Evolutionary conservation across 2,113 vertebrate genomes (phyloP).

Genomic region (Murina feae): DNA sequence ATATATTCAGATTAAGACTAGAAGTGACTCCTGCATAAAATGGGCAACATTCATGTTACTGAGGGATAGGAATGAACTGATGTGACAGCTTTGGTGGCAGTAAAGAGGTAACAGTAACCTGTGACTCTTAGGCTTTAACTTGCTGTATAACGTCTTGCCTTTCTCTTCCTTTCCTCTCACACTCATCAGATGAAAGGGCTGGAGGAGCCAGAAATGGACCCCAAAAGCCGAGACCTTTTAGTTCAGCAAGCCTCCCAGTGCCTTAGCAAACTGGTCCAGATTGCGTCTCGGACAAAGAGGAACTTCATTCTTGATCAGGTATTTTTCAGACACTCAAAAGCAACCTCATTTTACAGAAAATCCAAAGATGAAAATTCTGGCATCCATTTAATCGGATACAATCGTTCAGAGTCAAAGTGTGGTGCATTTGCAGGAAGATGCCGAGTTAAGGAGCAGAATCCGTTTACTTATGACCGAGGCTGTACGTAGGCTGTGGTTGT

Average conservation of each 20-base stretch:
- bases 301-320: constrained; percentile 96
- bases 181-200: constrained; percentile 74
- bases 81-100: neutral
- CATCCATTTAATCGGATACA: neutral
- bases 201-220: constrained; percentile 70
- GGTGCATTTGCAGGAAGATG: neutral
- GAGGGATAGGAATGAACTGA: neutral
- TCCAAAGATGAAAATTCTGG: neutral
- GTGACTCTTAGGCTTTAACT: neutral
- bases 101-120: neutral
- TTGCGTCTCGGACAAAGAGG: constrained; percentile 84
- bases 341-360: neutral
- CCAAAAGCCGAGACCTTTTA: constrained; percentile 80
- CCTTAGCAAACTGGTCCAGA: constrained; percentile 87
- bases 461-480: neutral
- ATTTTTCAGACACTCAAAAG: neutral
- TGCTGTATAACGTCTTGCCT: neutral
- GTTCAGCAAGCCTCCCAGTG: constrained; percentile 90
- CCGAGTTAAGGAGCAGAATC: neutral
- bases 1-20: neutral
- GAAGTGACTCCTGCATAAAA: neutral
- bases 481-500: neutral
- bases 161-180: neutral
- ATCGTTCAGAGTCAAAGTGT: neutral
- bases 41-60: neutral